Conservation (phyloP, 2,888 invertebrate genomes). For the Orthosia gracilis region DNA sequence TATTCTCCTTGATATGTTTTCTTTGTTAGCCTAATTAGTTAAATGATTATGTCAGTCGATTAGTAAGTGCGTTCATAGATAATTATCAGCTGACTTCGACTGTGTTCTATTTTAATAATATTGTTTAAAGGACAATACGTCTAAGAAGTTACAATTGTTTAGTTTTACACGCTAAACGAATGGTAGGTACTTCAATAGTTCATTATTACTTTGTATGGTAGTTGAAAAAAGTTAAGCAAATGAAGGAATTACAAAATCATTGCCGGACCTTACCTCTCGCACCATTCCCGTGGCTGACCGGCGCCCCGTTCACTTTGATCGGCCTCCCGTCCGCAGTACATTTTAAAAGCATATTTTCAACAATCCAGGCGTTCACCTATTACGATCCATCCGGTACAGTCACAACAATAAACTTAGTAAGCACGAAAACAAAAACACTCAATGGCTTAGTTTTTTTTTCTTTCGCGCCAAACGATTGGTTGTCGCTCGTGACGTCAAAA, state of each 20-base stretch:
- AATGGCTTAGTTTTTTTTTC: constrained; percentile 67
- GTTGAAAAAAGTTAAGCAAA: background rate
- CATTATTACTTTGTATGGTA: background rate
- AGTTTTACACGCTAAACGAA: background rate
- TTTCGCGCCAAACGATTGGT: constrained; percentile 85
- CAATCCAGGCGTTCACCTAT: constrained; percentile 77
- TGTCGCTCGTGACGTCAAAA: constrained; percentile 86
- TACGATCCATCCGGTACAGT: constrained; percentile 80
- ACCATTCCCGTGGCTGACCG: constrained; percentile 85
- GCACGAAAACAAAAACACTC: constrained; percentile 78
- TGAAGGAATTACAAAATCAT: constrained; percentile 10
- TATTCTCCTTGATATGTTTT: constrained; percentile 36
- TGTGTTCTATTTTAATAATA: constrained; percentile 21
- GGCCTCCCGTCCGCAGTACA: constrained; percentile 89
- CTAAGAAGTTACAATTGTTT: background rate
- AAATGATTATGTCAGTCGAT: constrained; percentile 39
- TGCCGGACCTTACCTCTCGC: constrained; percentile 85
- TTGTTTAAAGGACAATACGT: constrained; percentile 5
- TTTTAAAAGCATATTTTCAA: constrained; percentile 88
- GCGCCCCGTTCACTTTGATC: constrained; percentile 88
- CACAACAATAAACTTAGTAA: constrained; percentile 71
- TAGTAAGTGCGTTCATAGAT: constrained; percentile 24
- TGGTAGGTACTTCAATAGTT: background rate
- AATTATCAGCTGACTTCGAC: constrained; percentile 14
- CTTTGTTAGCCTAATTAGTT: constrained; percentile 54